These are phyloP conservation scores for Hylaeus anthracinus DNA, from an alignment of 1,140 invertebrate species.

Conservation along the genomic window DNA sequence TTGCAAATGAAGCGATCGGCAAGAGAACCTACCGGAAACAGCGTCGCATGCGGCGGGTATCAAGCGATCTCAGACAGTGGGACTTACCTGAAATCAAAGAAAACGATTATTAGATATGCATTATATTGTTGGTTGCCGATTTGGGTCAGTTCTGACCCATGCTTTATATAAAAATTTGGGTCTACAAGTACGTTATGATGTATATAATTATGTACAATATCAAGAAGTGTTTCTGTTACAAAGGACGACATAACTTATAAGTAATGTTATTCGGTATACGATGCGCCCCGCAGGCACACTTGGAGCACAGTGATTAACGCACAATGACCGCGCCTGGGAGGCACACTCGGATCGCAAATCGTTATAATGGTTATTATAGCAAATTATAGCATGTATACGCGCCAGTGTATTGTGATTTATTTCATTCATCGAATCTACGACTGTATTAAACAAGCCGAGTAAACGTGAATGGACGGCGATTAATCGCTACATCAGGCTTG, in stretches of 20 bases:
- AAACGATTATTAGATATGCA: not conserved
- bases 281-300: not conserved
- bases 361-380: slow-evolving; percentile 25
- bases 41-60: not conserved
- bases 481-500: not conserved
- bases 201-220: not conserved
- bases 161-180: too few species aligned
- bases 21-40: slow-evolving; percentile 35
- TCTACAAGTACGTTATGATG: too few species aligned
- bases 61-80: not conserved
- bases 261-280: slow-evolving; percentile 10
- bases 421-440: slow-evolving; percentile 11
- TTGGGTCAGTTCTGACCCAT: too few species aligned
- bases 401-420: not conserved
- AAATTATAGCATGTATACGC: slow-evolving; percentile 1
- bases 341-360: slow-evolving; percentile 11
- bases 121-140: too few species aligned
- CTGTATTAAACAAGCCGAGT: not conserved
- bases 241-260: not conserved
- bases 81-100: slow-evolving; percentile 50
- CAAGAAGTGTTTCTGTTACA: slow-evolving; percentile 5
- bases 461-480: not conserved
- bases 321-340: not conserved
- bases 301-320: not conserved
- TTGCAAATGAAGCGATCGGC: not conserved